phyloP scores from a whole-genome alignment of 2,888 invertebrate genomes.

The Magallana nippona region DNA sequence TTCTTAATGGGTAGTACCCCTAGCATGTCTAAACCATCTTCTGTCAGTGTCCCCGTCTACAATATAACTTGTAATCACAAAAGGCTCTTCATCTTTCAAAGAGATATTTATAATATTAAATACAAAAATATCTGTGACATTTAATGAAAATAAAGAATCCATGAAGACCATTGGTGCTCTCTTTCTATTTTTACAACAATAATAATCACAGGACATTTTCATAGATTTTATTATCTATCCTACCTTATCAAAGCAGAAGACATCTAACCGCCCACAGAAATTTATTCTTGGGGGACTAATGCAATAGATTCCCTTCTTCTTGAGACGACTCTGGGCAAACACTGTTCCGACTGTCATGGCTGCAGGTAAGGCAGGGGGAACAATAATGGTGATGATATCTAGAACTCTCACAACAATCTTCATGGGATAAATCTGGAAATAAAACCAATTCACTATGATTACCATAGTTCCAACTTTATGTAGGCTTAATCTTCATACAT shows the following conservation, averaged over 20 bases:
- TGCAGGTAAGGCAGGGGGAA: slow-evolving; percentile 96
- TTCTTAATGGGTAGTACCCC: slow-evolving; percentile 87
- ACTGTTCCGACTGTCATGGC: slow-evolving; percentile 97
- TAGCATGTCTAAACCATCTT: slow-evolving; percentile 92
- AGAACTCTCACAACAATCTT: slow-evolving; percentile 87
- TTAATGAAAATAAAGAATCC: too few species aligned
- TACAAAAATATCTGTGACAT: neutral
- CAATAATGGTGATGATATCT: slow-evolving; percentile 96
- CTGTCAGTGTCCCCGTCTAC: slow-evolving; percentile 93
- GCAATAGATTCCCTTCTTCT: slow-evolving; percentile 90
- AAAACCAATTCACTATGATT: neutral
- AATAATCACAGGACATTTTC: too few species aligned
- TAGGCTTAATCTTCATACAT: neutral
- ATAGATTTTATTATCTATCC: neutral
- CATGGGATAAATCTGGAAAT: slow-evolving; percentile 55
- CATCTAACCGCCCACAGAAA: slow-evolving; percentile 86
- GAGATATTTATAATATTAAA: neutral
- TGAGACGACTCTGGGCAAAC: slow-evolving; percentile 92
- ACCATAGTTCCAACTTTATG: neutral
- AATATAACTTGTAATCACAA: slow-evolving; percentile 63
- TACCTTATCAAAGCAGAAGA: slow-evolving; percentile 94
- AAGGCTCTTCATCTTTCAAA: neutral
- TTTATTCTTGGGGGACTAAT: slow-evolving; percentile 96
- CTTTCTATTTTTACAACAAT: too few species aligned
- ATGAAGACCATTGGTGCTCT: too few species aligned